phyloP scores from a whole-genome alignment of 2,113 vertebrate species.

The Hypomesus transpacificus region DNA sequence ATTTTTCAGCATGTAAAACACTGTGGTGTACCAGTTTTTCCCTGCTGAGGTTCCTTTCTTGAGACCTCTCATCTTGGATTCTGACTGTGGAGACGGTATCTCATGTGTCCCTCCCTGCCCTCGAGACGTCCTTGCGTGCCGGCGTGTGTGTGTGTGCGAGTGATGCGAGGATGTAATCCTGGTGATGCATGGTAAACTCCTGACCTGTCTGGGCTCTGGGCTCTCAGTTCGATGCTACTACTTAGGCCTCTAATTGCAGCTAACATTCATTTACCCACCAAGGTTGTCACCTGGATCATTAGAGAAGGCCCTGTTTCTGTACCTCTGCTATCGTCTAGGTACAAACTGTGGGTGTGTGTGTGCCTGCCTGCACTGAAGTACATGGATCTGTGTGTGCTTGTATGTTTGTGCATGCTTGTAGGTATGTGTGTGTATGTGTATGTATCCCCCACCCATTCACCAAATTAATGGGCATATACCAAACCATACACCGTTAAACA shows the following conservation, averaged over 20 bases:
- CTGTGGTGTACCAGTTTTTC: too few species aligned
- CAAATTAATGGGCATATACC: too few species aligned
- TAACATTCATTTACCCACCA: slow-evolving; percentile 74
- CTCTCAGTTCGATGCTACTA: slow-evolving; percentile 61
- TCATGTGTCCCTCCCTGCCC: slow-evolving; percentile 37
- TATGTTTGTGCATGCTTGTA: background rate
- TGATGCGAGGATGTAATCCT: slow-evolving; percentile 60
- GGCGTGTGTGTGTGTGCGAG: background rate
- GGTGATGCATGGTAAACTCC: slow-evolving; percentile 67
- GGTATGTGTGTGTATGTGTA: background rate
- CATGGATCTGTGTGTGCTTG: background rate
- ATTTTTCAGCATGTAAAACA: too few species aligned
- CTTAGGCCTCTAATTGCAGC: slow-evolving; percentile 68
- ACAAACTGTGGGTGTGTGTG: slow-evolving; percentile 8
- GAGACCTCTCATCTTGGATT: too few species aligned
- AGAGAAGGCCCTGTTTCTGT: slow-evolving; percentile 45
- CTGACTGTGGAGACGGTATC: too few species aligned
- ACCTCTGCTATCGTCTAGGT: slow-evolving; percentile 9
- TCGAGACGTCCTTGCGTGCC: slow-evolving; percentile 67
- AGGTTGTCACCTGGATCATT: slow-evolving; percentile 60
- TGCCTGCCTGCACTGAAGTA: background rate
- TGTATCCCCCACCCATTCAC: too few species aligned
- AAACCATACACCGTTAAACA: too few species aligned
- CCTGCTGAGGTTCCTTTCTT: too few species aligned
- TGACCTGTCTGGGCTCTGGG: slow-evolving; percentile 58